Conservation (phyloP, 2,888 invertebrate genomes). For the Eustalomyia histrio region DNA sequence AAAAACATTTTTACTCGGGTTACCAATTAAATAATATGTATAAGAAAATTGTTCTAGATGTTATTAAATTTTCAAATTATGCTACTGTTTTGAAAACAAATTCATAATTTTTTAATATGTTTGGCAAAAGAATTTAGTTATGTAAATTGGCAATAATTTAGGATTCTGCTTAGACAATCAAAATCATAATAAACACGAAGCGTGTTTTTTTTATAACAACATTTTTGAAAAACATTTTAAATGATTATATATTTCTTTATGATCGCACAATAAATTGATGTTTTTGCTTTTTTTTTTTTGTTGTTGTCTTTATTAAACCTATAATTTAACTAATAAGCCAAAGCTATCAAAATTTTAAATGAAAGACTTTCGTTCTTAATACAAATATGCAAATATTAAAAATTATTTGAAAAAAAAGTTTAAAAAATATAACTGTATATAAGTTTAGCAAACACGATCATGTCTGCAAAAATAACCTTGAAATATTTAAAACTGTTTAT, state of each 20-base stretch:
- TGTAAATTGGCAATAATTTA: constrained; percentile 46
- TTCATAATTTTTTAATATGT: constrained; percentile 30
- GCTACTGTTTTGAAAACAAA: constrained; percentile 55
- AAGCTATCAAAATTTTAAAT: constrained; percentile 48
- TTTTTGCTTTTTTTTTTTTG: no score
- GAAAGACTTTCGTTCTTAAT: constrained; percentile 38
- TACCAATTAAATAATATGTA: no score
- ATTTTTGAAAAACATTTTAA: constrained; percentile 38
- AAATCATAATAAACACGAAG: constrained; percentile 53
- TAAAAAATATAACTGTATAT: constrained; percentile 54
- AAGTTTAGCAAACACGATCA: constrained; percentile 12
- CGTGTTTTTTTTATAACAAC: not conserved
- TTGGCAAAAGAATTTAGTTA: constrained; percentile 28
- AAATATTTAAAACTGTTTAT: constrained; percentile 37
- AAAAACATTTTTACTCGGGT: no score
- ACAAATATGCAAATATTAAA: constrained; percentile 56
- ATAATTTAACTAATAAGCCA: constrained; percentile 60
- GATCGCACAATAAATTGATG: constrained; percentile 23
- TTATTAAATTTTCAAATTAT: constrained; percentile 33
- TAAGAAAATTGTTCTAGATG: constrained; percentile 6
- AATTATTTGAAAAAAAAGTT: constrained; percentile 4
- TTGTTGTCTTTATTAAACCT: not conserved
- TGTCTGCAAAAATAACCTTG: constrained; percentile 60
- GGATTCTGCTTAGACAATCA: constrained; percentile 9
- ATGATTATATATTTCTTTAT: constrained; percentile 29